These are phyloP conservation scores for Pissodes strobi DNA, from an alignment of 1,140 invertebrate genomes.

Conservation along the genomic window DNA sequence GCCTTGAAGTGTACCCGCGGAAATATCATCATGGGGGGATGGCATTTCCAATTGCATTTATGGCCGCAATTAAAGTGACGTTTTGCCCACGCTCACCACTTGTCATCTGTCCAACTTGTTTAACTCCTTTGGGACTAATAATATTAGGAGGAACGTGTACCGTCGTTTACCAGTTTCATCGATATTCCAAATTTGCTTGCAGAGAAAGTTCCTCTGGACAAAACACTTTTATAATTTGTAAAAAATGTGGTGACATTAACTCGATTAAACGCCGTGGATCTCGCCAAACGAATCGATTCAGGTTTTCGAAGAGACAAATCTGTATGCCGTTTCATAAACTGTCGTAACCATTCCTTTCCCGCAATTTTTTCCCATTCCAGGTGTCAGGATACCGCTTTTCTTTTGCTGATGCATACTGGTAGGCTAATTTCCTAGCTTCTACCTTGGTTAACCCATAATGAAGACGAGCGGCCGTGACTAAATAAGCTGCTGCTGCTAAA, in stretches of 20 bases:
- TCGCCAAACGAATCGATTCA: conserved; percentile 36
- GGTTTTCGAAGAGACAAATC: conserved; percentile 41
- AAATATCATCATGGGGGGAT: conserved; percentile 55
- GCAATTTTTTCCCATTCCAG: conserved; percentile 22
- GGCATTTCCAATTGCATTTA: conserved; percentile 51
- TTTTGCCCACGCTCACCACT: conserved; percentile 48
- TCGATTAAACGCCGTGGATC: conserved; percentile 42
- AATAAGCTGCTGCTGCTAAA: too few relatives aligned
- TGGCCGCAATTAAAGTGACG: conserved; percentile 43
- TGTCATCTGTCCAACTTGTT: conserved; percentile 51
- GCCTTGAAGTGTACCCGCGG: conserved; percentile 48
- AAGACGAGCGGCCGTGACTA: conserved; percentile 11
- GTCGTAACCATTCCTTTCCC: conserved; percentile 36
- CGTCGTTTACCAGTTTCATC: conserved; percentile 39
- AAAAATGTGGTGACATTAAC: conserved; percentile 39
- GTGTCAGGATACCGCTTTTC: conserved; percentile 1
- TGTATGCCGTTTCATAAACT: conserved; percentile 28
- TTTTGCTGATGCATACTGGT: conserved; percentile 30
- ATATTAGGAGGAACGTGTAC: conserved; percentile 41
- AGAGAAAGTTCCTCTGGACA: conserved; percentile 44
- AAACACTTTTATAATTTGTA: conserved; percentile 29
- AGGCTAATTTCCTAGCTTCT: conserved; percentile 30
- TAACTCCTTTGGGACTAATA: conserved; percentile 42
- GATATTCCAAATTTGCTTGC: conserved; percentile 39
- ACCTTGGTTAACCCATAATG: conserved; percentile 35